phyloP scores from a whole-genome alignment of 2,797 vertebrate species.

The Microctenopoma lineatum region DNA sequence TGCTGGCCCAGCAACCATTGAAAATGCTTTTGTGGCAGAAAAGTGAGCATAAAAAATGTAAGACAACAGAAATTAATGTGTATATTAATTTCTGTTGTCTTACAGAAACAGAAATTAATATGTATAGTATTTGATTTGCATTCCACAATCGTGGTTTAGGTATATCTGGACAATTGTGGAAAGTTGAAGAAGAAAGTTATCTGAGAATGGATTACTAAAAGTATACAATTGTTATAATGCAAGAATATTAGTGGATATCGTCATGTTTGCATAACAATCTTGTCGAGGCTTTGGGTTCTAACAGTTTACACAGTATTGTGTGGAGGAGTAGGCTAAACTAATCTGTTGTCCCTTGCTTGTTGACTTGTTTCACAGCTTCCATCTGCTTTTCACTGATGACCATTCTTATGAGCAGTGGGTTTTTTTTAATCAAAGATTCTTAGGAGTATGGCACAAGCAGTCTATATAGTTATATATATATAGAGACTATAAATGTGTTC shows the following conservation, averaged over 20 bases:
- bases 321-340: slow-evolving; percentile 11
- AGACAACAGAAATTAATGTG: slow-evolving; percentile 51
- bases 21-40: slow-evolving; percentile 41
- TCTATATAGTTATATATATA: not conserved
- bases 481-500: no score
- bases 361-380: slow-evolving; percentile 31
- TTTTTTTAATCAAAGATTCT: slow-evolving; percentile 24
- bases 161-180: slow-evolving; percentile 7
- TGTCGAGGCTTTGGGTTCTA: slow-evolving; percentile 13
- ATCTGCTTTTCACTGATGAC: slow-evolving; percentile 28
- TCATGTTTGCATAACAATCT: slow-evolving; percentile 12
- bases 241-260: slow-evolving; percentile 17
- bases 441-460: slow-evolving; percentile 1
- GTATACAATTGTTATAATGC: not conserved
- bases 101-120: slow-evolving; percentile 44
- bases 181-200: slow-evolving; percentile 10
- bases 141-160: slow-evolving; percentile 19
- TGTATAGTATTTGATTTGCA: slow-evolving; percentile 39
- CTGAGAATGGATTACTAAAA: slow-evolving; percentile 5
- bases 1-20: slow-evolving; percentile 28
- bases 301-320: slow-evolving; percentile 18
- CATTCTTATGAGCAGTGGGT: slow-evolving; percentile 15
- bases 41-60: slow-evolving; percentile 33
- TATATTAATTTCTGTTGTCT: slow-evolving; percentile 2
- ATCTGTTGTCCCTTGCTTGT: slow-evolving; percentile 20